These are phyloP conservation scores for Hydriomena furcata DNA, from an alignment of 2,888 invertebrate species.

Conservation along the genomic window DNA sequence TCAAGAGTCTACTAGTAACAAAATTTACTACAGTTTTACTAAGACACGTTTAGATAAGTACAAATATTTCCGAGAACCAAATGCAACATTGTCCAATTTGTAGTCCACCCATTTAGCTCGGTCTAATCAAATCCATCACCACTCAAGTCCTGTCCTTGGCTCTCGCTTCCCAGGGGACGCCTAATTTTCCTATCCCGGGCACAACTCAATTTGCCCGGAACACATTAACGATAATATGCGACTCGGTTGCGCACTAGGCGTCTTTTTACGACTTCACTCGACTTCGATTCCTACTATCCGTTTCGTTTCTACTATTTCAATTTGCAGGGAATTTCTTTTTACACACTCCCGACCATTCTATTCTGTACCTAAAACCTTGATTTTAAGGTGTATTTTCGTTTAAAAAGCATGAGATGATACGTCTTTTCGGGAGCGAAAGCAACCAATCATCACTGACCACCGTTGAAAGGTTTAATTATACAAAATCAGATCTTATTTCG, in stretches of 20 bases:
- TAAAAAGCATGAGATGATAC: slow-evolving; percentile 37
- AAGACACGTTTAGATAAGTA: neutral
- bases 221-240: slow-evolving; percentile 79
- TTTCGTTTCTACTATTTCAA: slow-evolving; percentile 71
- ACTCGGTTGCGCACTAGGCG: slow-evolving; percentile 69
- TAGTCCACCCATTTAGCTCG: slow-evolving; percentile 18
- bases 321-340: slow-evolving; percentile 67
- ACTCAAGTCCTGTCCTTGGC: slow-evolving; percentile 21
- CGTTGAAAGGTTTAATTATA: slow-evolving; percentile 28
- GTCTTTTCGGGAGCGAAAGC: slow-evolving; percentile 42
- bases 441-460: slow-evolving; percentile 77
- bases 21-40: neutral
- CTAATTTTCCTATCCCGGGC: slow-evolving; percentile 74
- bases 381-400: slow-evolving; percentile 42
- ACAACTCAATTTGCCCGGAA: slow-evolving; percentile 79
- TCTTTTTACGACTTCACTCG: slow-evolving; percentile 70
- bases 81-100: slow-evolving; percentile 15
- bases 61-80: slow-evolving; percentile 4
- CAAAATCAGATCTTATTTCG: slow-evolving; percentile 40
- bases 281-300: slow-evolving; percentile 51
- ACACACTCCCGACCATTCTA: slow-evolving; percentile 19
- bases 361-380: slow-evolving; percentile 23
- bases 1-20: no score
- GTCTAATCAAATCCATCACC: slow-evolving; percentile 31
- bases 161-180: slow-evolving; percentile 55